Base-by-base conservation (phyloP, 2,888 invertebrate species). In the Spilarctia lutea region DNA sequence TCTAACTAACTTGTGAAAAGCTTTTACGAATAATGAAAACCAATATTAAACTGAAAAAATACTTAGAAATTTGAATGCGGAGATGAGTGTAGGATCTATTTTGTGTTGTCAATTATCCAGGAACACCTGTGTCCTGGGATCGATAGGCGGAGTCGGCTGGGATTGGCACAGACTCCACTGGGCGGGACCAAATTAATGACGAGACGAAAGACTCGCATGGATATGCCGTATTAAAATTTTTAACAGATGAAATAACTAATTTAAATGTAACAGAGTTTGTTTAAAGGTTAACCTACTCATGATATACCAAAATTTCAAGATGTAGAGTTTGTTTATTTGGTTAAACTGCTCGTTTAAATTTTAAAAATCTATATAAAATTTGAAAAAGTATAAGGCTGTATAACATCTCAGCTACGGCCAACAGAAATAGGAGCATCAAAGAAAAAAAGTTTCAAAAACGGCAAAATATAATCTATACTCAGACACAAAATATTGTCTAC, bases 81-180 rank as follows among this genome's bases (percentile, higher is more conserved):
- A 66, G 77, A 83, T 77, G 71, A 75, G 75, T 68, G 73, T 73
- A 80, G 79, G 78, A 86, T 80, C 81, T 86, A 87, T 87, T 84
- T 83, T 76, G 76, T 76, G 73, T 79, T 83, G 75, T 90, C 93
- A 91, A 94, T 94, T 94, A 91, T 87, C 86, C 80, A 71, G 83
- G 79, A 87, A 80, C 95, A 95, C 93, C 95, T 95, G 94, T 81
- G 93, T 82, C 91, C 90, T 81, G 83, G 87, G 91, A 93, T 93
- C 91, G 86, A 92, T 92, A 91, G 94, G 94, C 94, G 94, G 92
- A 87, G 93, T 87, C 86, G 85, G 45, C 75, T 76, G 80, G 89
- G 91, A 94, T 94, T 94, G 95, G 94, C 79, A 79, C 82, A 66
- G 66, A 73, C 74, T 60, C 73, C 30, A 45, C 52, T 85, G 89